Evolutionary conservation across 2,113 vertebrate species (phyloP), one percentile per base, ranked within the genome.

Genomic region (Cisticola juncidis): DNA sequence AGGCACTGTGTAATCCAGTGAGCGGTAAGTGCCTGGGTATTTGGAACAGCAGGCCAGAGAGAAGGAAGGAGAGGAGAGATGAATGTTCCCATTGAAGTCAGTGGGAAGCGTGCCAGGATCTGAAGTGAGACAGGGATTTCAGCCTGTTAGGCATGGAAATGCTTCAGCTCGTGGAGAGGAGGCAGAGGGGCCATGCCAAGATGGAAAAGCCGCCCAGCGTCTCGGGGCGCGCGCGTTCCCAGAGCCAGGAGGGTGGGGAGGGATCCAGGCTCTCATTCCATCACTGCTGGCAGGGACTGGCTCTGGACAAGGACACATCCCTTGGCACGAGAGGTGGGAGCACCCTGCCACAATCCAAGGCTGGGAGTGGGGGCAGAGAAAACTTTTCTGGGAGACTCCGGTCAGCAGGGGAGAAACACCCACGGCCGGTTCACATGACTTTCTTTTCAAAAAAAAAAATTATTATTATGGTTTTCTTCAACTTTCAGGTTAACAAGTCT

Each of bases 401-500:
- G 6, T 69, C 72, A 86, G 66, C 82, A 33, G 53, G 78, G 71
- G 65, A 69, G 78, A n/a, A 92, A 62, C 36, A 21, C 65, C 36
- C 33, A 35, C 25, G 11, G 84, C 84, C 35, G 54, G 24, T 73
- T 58, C 26, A 58, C 26, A n/a, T 6, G 12, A 44, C 85, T 35
- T 57, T 29, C 22, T 26, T 48, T 44, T 11, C 1, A 12, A 21
- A 44, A 31, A 23, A 15, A 25, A 50, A 50, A 26, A 26, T 22
- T 22, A 47, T 7, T 8, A 9, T 18, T 13, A 38, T 38, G 38
- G 38, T 25, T 47, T n/a, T 79, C n/a, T 83, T 36, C 81, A 61
- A 6, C 53, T 86, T 95, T 79, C 38, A 91, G 91, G 92, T 97
- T 95, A 96, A 95, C 94, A 94, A 93, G 47, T 96, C 89, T 90